Percentiles rank a stretch among this genome's conserved stretches.
These are phyloP conservation scores for Merodon equestris DNA, from an alignment of 2,888 invertebrate genomes.

Conservation along the genomic window DNA sequence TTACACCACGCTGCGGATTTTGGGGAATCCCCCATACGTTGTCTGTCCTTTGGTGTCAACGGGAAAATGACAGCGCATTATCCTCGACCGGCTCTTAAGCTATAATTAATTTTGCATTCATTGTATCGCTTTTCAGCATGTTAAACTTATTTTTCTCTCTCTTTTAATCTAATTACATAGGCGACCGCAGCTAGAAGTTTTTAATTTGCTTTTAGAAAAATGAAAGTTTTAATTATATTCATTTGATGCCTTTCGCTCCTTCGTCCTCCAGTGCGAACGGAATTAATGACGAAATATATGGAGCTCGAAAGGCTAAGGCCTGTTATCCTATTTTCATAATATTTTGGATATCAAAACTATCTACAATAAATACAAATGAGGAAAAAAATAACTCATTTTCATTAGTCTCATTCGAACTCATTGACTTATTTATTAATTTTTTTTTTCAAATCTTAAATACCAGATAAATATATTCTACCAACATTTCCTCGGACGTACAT, in stretches of 20 bases:
- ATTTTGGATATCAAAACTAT: too few species aligned
- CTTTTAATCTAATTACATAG: conserved; percentile 50
- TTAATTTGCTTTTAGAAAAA: conserved; percentile 47
- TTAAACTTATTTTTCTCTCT: conserved; percentile 20
- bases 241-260: conserved; percentile 32
- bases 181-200: conserved; percentile 47
- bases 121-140: conserved; percentile 23
- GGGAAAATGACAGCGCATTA: conserved; percentile 39
- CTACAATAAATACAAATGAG: too few species aligned
- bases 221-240: conserved; percentile 56
- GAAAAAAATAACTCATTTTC: too few species aligned
- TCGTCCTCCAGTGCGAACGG: neutral
- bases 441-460: too few species aligned
- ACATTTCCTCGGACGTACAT: too few species aligned
- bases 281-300: too few species aligned
- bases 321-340: too few species aligned
- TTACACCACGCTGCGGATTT: neutral
- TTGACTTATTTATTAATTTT: too few species aligned
- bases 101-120: conserved; percentile 48
- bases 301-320: too few species aligned
- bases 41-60: conserved; percentile 36
- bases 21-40: conserved; percentile 29
- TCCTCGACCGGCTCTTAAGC: conserved; percentile 13
- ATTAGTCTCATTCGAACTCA: too few species aligned
- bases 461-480: too few species aligned